phyloP scores from a whole-genome alignment of 2,113 vertebrate species.

The Etia nguti region DNA sequence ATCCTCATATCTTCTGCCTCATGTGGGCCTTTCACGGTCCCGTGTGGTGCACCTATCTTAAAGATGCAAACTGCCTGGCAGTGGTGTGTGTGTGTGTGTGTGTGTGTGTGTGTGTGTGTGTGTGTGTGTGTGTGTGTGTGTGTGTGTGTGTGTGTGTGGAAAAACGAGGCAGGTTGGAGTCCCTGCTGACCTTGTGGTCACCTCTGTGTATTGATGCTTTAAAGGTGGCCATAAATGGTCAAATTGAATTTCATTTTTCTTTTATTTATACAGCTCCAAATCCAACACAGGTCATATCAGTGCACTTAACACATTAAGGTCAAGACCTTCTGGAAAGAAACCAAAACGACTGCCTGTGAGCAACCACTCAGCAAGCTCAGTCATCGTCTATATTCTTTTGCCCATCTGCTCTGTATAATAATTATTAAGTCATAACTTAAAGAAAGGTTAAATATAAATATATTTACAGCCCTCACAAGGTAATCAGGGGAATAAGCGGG shows the following conservation, averaged over 20 bases:
- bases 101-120: neutral
- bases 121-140: neutral
- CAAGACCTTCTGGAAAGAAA: neutral
- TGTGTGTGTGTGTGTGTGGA: neutral
- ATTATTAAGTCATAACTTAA: neutral
- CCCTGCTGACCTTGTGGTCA: constrained; percentile 21
- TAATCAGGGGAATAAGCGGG: neutral
- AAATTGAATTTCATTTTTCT: fast-evolving
- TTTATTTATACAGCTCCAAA: neutral
- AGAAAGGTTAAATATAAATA: constrained; percentile 20
- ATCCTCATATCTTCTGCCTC: constrained; percentile 46
- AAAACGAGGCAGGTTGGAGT: neutral
- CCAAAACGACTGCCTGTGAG: neutral
- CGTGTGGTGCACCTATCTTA: constrained; percentile 14
- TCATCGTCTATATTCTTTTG: neutral
- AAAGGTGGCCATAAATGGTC: neutral
- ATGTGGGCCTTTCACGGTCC: neutral
- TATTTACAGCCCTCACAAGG: neutral
- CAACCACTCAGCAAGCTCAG: neutral
- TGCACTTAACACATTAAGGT: neutral
- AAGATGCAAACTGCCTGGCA: neutral
- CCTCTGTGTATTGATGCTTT: neutral
- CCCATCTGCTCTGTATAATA: neutral
- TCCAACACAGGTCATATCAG: neutral
- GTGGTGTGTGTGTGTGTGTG: neutral